phyloP scores from a whole-genome alignment of 2,888 invertebrate species.

The Entomobrya multifasciata region DNA sequence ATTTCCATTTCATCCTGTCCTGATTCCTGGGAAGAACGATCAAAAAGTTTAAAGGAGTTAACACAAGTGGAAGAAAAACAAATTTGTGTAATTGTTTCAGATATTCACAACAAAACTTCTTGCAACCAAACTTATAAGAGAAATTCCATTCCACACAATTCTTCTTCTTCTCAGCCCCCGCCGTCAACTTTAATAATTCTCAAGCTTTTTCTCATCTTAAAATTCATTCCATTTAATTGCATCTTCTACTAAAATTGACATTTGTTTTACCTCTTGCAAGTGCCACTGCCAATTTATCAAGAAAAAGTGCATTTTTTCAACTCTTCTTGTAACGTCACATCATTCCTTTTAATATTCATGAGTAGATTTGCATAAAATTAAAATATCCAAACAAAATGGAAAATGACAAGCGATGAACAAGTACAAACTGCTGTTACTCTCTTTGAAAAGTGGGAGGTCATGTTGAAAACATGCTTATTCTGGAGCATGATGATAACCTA shows the following conservation, averaged over 20 bases:
- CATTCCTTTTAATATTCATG: not conserved
- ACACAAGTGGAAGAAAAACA: not conserved
- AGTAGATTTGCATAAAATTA: slow-evolving; percentile 31
- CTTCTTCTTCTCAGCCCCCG: too few relatives aligned
- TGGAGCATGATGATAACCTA: slow-evolving; percentile 13
- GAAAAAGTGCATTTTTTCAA: too few relatives aligned
- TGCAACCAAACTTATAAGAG: too few relatives aligned
- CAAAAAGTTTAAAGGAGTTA: too few relatives aligned
- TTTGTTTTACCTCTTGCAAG: not conserved
- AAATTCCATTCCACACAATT: too few relatives aligned
- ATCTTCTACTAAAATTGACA: too few relatives aligned
- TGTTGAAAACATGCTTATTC: not conserved
- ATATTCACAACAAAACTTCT: too few relatives aligned
- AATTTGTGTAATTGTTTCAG: too few relatives aligned
- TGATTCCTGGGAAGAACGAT: not conserved
- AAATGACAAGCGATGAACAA: not conserved
- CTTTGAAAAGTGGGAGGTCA: not conserved
- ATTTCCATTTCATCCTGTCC: too few relatives aligned
- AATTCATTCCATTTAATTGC: slow-evolving; percentile 15
- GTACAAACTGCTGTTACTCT: not conserved
- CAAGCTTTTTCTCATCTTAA: too few relatives aligned
- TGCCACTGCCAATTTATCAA: not conserved
- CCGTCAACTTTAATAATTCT: slow-evolving; percentile 24
- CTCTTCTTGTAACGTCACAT: too few relatives aligned
- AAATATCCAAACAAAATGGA: slow-evolving; percentile 6